These are phyloP conservation scores for Macaria liturata DNA, from an alignment of 2,888 invertebrate species.

Conservation along the genomic window DNA sequence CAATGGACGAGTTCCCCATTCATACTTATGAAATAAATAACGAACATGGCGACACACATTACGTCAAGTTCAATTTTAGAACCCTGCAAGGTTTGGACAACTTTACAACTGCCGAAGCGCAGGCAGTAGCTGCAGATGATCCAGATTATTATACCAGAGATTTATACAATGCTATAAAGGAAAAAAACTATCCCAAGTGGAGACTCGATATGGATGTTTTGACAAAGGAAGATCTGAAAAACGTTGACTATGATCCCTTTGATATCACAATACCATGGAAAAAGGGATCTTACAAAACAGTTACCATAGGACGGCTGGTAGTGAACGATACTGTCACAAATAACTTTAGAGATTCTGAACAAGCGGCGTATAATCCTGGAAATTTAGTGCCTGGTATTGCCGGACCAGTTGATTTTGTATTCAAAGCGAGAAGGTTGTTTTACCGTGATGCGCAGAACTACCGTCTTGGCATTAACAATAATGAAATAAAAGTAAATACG, in stretches of 20 bases:
- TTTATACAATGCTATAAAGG: slow-evolving; percentile 91
- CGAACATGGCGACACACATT: slow-evolving; percentile 85
- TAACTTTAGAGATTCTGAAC: slow-evolving; percentile 77
- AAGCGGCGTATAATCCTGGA: slow-evolving; percentile 70
- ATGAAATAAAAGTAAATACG: slow-evolving; percentile 44
- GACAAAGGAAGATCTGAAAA: slow-evolving; percentile 59
- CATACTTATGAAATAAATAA: slow-evolving; percentile 95
- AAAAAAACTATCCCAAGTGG: slow-evolving; percentile 81
- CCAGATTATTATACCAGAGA: slow-evolving; percentile 93
- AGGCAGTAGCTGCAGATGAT: slow-evolving; percentile 85
- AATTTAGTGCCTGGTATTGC: slow-evolving; percentile 70
- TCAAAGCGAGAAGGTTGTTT: slow-evolving; percentile 70
- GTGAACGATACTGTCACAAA: slow-evolving; percentile 76
- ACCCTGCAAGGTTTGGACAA: slow-evolving; percentile 93
- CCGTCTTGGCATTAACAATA: slow-evolving; percentile 46
- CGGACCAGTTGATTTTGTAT: slow-evolving; percentile 76
- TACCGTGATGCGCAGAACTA: slow-evolving; percentile 82
- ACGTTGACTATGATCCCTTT: slow-evolving; percentile 66
- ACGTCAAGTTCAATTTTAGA: slow-evolving; percentile 94
- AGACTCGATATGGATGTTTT: slow-evolving; percentile 68
- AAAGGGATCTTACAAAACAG: slow-evolving; percentile 70
- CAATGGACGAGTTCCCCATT: slow-evolving; percentile 95
- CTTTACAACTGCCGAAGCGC: slow-evolving; percentile 85
- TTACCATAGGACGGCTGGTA: slow-evolving; percentile 73
- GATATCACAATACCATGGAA: slow-evolving; percentile 72